Conservation (phyloP, 2,797 vertebrate genomes). For the Gymnothorax reevesii region DNA sequence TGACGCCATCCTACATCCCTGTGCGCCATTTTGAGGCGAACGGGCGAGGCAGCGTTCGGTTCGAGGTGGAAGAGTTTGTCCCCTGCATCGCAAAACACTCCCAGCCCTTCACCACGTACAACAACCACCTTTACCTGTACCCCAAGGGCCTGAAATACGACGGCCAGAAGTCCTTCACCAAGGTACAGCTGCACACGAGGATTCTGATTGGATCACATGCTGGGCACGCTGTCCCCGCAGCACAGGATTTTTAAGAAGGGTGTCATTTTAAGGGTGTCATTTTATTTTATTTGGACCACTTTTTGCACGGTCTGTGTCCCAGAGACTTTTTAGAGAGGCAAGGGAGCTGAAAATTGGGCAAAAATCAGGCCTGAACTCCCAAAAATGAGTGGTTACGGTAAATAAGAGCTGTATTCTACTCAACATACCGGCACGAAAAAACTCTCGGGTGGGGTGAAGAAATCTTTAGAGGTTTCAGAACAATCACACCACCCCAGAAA, state of each 20-base stretch:
- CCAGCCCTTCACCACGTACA: constrained; percentile 93
- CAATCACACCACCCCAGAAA: too few species aligned
- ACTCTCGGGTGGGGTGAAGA: too few species aligned
- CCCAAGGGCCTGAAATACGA: constrained; percentile 94
- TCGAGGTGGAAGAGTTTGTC: constrained; percentile 95
- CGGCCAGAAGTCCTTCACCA: constrained; percentile 91
- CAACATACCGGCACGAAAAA: too few species aligned
- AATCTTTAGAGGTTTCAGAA: too few species aligned
- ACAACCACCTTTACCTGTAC: constrained; percentile 95
- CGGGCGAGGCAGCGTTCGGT: constrained; percentile 68
- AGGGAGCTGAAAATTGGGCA: too few species aligned
- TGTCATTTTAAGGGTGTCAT: too few species aligned
- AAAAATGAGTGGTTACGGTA: too few species aligned
- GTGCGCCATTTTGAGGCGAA: constrained; percentile 84
- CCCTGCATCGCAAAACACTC: constrained; percentile 91
- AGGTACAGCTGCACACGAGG: constrained; percentile 68
- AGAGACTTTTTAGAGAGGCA: too few species aligned
- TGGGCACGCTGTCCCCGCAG: background rate
- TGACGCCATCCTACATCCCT: constrained; percentile 95
- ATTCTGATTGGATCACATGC: background rate
- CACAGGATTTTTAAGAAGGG: background rate
- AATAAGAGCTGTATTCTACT: too few species aligned
- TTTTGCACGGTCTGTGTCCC: too few species aligned
- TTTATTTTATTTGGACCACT: too few species aligned
- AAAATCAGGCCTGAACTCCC: too few species aligned